These are phyloP conservation scores for Lasioglossum lativentre DNA, from an alignment of 2,888 invertebrate genomes.

Conservation along the genomic window DNA sequence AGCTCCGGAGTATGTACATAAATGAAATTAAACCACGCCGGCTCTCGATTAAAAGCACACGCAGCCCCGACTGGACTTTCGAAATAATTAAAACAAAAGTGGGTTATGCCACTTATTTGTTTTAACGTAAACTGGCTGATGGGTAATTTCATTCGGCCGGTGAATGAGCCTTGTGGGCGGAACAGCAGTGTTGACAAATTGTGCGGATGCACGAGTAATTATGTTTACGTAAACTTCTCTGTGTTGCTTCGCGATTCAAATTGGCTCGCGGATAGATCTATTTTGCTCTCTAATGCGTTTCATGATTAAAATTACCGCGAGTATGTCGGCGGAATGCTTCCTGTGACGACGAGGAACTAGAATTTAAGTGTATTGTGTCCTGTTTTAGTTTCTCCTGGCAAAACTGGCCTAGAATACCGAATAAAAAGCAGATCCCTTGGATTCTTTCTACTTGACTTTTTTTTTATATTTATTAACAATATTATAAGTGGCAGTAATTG, in stretches of 20 bases:
- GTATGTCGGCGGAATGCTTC: neutral
- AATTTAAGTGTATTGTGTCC: neutral
- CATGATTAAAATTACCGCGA: neutral
- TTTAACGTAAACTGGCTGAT: conserved; percentile 29
- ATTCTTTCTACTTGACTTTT: too few species aligned
- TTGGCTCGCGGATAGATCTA: neutral
- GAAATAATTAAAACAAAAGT: conserved; percentile 56
- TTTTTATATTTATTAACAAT: too few species aligned
- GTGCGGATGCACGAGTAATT: neutral
- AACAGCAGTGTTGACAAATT: neutral
- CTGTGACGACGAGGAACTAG: neutral
- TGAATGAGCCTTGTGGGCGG: neutral
- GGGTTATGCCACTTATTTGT: conserved; percentile 51
- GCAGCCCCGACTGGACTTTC: conserved; percentile 16
- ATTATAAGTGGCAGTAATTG: too few species aligned
- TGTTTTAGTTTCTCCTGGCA: neutral
- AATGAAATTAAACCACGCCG: conserved; percentile 47
- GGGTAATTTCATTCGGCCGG: conserved; percentile 25
- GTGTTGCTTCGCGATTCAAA: neutral
- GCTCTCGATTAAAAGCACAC: conserved; percentile 46
- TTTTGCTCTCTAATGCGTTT: neutral
- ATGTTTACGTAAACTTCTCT: neutral
- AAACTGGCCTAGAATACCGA: neutral
- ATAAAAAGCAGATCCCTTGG: neutral
- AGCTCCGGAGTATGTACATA: conserved; percentile 14